phyloP scores from a whole-genome alignment of 2,797 vertebrate species.

The Atherinosoma microstoma region DNA sequence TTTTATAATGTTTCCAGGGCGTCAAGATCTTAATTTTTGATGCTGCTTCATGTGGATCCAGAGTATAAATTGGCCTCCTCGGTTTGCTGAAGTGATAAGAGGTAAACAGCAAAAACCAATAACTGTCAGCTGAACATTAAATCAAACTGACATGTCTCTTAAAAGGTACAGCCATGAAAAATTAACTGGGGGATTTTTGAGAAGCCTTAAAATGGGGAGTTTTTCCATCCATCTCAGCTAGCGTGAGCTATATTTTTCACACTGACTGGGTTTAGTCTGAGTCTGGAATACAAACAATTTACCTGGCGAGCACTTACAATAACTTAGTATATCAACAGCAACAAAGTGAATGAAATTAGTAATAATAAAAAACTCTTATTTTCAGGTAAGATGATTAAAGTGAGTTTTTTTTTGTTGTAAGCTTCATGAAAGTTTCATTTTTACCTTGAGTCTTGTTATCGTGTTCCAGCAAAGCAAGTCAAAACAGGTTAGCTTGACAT shows the following conservation, averaged over 20 bases:
- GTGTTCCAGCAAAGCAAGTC: slow-evolving; percentile 29
- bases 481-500: slow-evolving; percentile 48
- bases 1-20: slow-evolving; percentile 79
- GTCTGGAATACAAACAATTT: slow-evolving; percentile 39
- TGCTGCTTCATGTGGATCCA: slow-evolving; percentile 71
- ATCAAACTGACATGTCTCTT: slow-evolving; percentile 82
- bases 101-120: slow-evolving; percentile 85
- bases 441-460: slow-evolving; percentile 19
- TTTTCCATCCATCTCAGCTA: slow-evolving; percentile 45
- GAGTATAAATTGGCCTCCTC: slow-evolving; percentile 76
- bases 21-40: slow-evolving; percentile 82
- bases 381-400: slow-evolving; percentile 17
- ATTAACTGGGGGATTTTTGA: slow-evolving; percentile 73
- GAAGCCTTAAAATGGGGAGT: slow-evolving; percentile 57
- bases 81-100: slow-evolving; percentile 80
- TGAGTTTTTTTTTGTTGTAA: slow-evolving; percentile 12
- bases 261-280: slow-evolving; percentile 43
- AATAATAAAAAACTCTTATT: slow-evolving; percentile 12
- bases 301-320: slow-evolving; percentile 18
- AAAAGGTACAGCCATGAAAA: slow-evolving; percentile 81
- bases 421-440: not conserved
- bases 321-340: slow-evolving; percentile 17
- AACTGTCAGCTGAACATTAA: slow-evolving; percentile 82
- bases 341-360: slow-evolving; percentile 18
- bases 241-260: slow-evolving; percentile 58